phyloP scores from a whole-genome alignment of 2,113 vertebrate genomes.

The Bothrops jararaca region DNA sequence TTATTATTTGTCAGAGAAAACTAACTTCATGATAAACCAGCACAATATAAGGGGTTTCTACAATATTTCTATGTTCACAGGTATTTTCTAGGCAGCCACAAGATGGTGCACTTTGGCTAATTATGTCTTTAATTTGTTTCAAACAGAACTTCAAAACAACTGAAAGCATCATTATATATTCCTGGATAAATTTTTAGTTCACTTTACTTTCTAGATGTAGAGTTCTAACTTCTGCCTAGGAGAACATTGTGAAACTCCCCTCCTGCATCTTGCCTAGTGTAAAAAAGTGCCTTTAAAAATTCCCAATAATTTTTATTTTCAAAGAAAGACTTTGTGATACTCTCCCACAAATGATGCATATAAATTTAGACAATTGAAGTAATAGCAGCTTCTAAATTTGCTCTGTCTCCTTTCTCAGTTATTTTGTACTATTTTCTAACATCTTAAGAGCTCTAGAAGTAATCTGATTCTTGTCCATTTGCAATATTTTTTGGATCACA shows the following conservation, averaged over 20 bases:
- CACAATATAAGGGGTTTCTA: background rate
- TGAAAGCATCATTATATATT: background rate
- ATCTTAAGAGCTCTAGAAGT: background rate
- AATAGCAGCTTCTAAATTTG: background rate
- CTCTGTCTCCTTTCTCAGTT: background rate
- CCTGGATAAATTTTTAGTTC: background rate
- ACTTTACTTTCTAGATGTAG: background rate
- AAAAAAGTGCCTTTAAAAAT: background rate
- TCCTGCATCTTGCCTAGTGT: background rate
- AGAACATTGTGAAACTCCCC: background rate
- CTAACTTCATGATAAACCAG: background rate
- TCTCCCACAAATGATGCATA: background rate
- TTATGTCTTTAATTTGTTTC: background rate
- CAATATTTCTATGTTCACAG: background rate
- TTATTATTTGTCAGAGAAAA: background rate
- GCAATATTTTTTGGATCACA: background rate
- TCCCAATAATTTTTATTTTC: background rate
- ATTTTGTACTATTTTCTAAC: background rate
- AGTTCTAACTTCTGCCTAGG: background rate
- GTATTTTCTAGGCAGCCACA: constrained; percentile 35
- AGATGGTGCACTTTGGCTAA: constrained; percentile 60
- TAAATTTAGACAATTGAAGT: background rate
- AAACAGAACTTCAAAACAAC: background rate
- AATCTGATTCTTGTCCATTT: background rate
- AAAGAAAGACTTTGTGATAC: background rate